These are phyloP conservation scores for Rhizomys pruinosus DNA, from an alignment of 2,113 vertebrate genomes.

Conservation along the genomic window DNA sequence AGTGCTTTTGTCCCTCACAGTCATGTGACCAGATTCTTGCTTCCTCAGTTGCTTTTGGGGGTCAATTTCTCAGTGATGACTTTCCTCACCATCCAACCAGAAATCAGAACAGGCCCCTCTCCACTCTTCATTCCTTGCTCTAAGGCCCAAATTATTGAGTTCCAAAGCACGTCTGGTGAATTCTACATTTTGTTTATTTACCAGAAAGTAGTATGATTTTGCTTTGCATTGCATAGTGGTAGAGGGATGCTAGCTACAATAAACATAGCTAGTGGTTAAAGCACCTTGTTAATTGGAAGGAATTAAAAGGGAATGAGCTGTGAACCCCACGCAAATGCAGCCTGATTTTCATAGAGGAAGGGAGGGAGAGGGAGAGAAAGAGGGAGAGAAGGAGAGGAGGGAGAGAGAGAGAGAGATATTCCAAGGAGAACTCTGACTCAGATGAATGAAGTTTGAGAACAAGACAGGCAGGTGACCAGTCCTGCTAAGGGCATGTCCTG, in stretches of 20 bases:
- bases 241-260: too few species aligned
- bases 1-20: neutral
- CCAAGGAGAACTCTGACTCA: conserved; percentile 8
- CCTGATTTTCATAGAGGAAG: neutral
- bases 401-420: neutral
- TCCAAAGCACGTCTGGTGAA: neutral
- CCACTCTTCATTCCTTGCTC: neutral
- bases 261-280: neutral
- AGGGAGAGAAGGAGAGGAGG: neutral
- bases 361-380: neutral
- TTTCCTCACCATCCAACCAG: neutral
- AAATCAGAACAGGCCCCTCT: neutral
- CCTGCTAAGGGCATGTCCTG: conserved; percentile 5
- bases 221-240: neutral
- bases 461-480: neutral
- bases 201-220: neutral
- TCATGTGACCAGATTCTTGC: neutral
- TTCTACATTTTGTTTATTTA: neutral
- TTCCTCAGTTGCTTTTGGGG: neutral
- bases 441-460: neutral
- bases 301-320: neutral
- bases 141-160: neutral
- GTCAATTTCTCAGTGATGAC: neutral
- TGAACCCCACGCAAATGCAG: neutral
- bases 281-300: neutral